Conservation (phyloP, 2,113 vertebrate species). For the Neoarius graeffei region DNA sequence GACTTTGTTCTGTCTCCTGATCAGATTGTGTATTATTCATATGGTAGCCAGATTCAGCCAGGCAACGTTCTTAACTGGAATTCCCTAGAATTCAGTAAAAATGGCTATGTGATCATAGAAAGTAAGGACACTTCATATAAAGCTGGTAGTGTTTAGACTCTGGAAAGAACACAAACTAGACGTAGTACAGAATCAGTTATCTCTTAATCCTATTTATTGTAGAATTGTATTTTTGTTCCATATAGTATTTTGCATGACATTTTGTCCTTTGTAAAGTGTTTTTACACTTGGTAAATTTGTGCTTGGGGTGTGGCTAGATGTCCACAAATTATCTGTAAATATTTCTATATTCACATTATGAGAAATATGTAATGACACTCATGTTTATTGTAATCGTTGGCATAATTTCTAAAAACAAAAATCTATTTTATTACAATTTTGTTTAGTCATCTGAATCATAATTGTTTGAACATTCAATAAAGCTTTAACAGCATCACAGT, state of each 20-base stretch:
- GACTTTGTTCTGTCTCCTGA: conserved; percentile 30
- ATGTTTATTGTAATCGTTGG: background rate
- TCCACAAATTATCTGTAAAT: no score
- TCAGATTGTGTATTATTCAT: conserved; percentile 41
- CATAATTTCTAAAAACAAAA: background rate
- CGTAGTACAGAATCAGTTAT: background rate
- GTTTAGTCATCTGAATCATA: background rate
- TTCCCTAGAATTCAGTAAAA: conserved; percentile 2
- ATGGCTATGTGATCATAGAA: conserved; percentile 26
- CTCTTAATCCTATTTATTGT: background rate
- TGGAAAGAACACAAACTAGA: background rate
- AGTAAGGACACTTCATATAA: background rate
- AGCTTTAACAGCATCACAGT: background rate
- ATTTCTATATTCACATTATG: no score
- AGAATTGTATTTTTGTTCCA: background rate
- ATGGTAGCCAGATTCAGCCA: background rate
- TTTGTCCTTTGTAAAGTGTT: background rate
- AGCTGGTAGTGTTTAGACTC: background rate
- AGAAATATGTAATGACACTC: no score
- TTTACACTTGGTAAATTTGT: background rate
- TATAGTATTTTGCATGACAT: background rate
- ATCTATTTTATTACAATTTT: background rate
- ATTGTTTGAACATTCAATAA: background rate
- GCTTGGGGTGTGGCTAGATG: background rate
- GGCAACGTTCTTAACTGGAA: conserved; percentile 40